phyloP scores from a whole-genome alignment of 2,888 invertebrate species.

The Rhabditoides inermis region DNA sequence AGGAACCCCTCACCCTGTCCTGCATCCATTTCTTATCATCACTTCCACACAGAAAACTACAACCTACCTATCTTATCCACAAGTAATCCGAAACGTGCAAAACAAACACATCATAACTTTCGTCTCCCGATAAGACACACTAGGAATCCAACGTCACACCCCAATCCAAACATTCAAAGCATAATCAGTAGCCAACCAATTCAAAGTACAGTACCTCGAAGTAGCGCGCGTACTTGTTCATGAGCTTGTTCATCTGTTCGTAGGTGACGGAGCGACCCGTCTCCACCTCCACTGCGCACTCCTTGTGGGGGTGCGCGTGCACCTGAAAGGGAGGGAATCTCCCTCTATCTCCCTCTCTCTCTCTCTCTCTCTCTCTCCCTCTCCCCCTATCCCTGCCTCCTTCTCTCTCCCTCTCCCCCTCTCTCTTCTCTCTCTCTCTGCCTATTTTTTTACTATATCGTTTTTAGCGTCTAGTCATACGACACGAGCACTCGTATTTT shows the following conservation, averaged over 20 bases:
- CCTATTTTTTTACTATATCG: too few species aligned
- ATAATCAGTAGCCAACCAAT: too few species aligned
- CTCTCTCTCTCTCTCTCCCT: too few species aligned
- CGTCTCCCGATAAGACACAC: neutral
- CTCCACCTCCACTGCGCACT: slow-evolving; percentile 33
- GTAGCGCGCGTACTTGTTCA: slow-evolving; percentile 47
- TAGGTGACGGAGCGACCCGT: slow-evolving; percentile 40
- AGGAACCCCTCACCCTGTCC: too few species aligned
- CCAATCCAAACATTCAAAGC: too few species aligned
- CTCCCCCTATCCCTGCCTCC: too few species aligned
- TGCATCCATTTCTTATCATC: too few species aligned
- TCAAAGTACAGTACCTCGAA: slow-evolving; percentile 28
- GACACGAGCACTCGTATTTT: too few species aligned
- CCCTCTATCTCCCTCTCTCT: too few species aligned
- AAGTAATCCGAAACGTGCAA: neutral
- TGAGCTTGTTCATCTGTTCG: slow-evolving; percentile 34
- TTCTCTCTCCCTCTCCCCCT: too few species aligned
- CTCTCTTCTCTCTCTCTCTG: too few species aligned
- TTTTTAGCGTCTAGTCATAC: too few species aligned
- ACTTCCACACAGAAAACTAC: neutral
- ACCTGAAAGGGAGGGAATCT: neutral
- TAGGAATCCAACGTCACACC: neutral
- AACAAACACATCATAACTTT: neutral
- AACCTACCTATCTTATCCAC: neutral
- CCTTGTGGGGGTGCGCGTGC: neutral